phyloP scores from a whole-genome alignment of 2,888 invertebrate genomes.

The Pollenia labialis region DNA sequence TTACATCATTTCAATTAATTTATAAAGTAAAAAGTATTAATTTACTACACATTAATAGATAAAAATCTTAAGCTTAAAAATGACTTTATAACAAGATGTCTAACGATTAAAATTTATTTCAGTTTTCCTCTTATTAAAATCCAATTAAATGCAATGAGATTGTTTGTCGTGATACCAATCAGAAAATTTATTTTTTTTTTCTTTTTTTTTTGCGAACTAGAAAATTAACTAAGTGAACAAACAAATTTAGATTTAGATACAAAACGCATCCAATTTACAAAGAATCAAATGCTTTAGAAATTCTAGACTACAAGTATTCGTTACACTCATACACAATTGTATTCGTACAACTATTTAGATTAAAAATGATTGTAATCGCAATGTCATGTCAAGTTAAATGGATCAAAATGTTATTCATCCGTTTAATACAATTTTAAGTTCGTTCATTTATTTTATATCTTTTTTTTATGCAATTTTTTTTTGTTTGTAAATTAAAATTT shows the following conservation, averaged over 20 bases:
- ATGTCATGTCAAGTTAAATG: conserved; percentile 73
- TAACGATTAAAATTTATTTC: conserved; percentile 34
- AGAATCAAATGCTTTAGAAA: conserved; percentile 26
- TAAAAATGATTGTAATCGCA: conserved; percentile 64
- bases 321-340: conserved; percentile 1
- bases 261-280: conserved; percentile 28
- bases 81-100: conserved; percentile 21
- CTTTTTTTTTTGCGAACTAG: conserved; percentile 10
- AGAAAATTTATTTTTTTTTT: neutral
- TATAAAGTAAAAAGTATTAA: neutral
- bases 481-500: conserved; percentile 48
- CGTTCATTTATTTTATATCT: conserved; percentile 43
- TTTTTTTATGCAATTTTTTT: neutral
- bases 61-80: conserved; percentile 9
- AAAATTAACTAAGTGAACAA: neutral
- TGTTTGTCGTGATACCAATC: conserved; percentile 38
- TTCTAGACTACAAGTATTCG: neutral
- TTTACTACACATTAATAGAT: conserved; percentile 13
- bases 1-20: too few relatives aligned
- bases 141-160: conserved; percentile 69
- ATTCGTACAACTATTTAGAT: conserved; percentile 6
- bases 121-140: conserved; percentile 65
- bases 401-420: conserved; percentile 72
- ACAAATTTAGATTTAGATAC: conserved; percentile 17
- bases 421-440: conserved; percentile 68